Conservation (phyloP, 2,113 vertebrate genomes). For the Laterallus jamaicensis region DNA sequence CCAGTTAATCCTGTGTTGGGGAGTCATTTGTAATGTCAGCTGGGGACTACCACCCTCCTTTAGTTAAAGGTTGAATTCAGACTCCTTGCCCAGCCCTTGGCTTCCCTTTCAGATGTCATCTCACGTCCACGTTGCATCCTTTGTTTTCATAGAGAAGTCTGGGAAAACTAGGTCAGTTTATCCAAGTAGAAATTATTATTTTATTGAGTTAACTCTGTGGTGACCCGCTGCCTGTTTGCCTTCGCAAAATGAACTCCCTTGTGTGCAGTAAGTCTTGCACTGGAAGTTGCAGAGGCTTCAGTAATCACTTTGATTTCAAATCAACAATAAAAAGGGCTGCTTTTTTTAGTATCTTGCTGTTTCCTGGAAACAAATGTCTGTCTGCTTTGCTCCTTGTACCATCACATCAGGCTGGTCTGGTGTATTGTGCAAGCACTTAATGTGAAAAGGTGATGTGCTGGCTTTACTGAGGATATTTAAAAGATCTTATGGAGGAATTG, state of each 20-base stretch:
- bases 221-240: constrained; percentile 62
- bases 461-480: constrained; percentile 19
- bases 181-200: constrained; percentile 79
- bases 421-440: neutral
- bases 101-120: constrained; percentile 18
- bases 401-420: constrained; percentile 6
- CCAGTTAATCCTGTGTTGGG: neutral
- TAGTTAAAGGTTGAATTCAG: constrained; percentile 5
- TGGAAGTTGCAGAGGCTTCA: constrained; percentile 45
- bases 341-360: constrained; percentile 10
- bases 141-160: constrained; percentile 66
- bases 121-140: constrained; percentile 38
- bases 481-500: constrained; percentile 32
- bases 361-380: constrained; percentile 38
- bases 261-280: constrained; percentile 21
- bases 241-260: constrained; percentile 47
- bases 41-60: neutral
- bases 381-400: constrained; percentile 32
- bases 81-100: constrained; percentile 4
- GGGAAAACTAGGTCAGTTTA: constrained; percentile 79
- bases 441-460: constrained; percentile 4
- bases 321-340: constrained; percentile 29
- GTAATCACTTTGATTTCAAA: constrained; percentile 54
- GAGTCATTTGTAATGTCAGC: neutral
- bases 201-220: constrained; percentile 77